Evolutionary conservation across 2,888 invertebrate genomes (phyloP).

Genomic region (Tanypteryx hageni): DNA sequence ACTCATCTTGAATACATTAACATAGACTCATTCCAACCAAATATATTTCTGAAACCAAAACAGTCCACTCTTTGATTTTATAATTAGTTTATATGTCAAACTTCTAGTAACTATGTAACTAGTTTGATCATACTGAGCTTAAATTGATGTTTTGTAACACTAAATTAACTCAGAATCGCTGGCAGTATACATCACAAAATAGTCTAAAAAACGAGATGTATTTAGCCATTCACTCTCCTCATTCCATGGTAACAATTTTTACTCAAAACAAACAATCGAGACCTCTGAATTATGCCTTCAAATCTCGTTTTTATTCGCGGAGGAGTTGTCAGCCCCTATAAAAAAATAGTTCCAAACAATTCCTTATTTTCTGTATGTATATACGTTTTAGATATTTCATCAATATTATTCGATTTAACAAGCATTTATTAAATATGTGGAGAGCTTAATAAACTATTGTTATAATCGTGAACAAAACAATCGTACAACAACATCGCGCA

Average conservation of each 20-base stretch:
- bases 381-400: no score
- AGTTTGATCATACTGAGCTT: neutral
- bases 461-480: neutral
- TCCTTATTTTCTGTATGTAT: neutral
- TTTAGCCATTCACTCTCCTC: neutral
- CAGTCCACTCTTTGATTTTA: neutral
- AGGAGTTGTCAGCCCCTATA: neutral
- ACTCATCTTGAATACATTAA: constrained; percentile 83
- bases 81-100: neutral
- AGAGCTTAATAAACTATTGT: neutral
- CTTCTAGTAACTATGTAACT: no score
- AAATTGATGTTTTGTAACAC: neutral
- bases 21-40: neutral
- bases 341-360: neutral
- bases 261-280: neutral
- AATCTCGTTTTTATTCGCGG: constrained; percentile 1
- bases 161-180: neutral
- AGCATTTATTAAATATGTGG: neutral
- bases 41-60: neutral
- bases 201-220: neutral
- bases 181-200: neutral
- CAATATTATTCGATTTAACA: neutral
- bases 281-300: neutral
- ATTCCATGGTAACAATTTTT: neutral
- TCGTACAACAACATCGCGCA: constrained; percentile 44